These are phyloP conservation scores for Microplitis manilae DNA, from an alignment of 2,888 invertebrate genomes.

Conservation along the genomic window DNA sequence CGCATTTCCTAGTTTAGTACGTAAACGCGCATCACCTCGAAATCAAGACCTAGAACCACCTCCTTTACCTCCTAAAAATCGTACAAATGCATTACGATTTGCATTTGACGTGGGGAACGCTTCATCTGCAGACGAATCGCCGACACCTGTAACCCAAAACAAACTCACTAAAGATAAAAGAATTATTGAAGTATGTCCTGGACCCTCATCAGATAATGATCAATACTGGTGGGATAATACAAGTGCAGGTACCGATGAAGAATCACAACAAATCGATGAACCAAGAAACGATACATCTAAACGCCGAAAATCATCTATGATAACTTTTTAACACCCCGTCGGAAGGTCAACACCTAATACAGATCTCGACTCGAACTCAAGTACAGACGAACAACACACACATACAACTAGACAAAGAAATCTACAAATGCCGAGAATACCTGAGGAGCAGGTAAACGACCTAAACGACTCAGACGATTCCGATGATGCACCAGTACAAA, in stretches of 20 bases:
- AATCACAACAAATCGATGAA: not conserved
- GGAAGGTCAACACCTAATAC: slow-evolving; percentile 3
- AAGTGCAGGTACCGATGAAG: not conserved
- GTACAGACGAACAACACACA: not conserved
- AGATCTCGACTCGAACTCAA: not conserved
- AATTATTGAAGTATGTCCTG: not conserved
- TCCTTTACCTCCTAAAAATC: not conserved
- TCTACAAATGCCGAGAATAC: not conserved
- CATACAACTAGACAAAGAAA: not conserved
- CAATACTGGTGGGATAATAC: slow-evolving; percentile 15
- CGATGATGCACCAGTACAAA: too few species aligned
- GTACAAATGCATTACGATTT: not conserved
- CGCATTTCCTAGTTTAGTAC: not conserved
- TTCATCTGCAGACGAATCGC: not conserved
- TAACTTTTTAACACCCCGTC: slow-evolving; percentile 13
- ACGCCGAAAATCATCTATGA: not conserved
- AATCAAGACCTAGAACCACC: not conserved
- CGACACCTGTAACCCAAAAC: not conserved
- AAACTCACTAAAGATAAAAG: not conserved
- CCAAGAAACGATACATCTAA: too few species aligned
- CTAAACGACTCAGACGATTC: too few species aligned
- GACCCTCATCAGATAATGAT: not conserved
- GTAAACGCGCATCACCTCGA: not conserved
- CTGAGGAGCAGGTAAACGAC: not conserved
- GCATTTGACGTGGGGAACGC: not conserved